Base-by-base conservation (phyloP, 2,113 vertebrate species). In the Chlorodrepanis virens region DNA sequence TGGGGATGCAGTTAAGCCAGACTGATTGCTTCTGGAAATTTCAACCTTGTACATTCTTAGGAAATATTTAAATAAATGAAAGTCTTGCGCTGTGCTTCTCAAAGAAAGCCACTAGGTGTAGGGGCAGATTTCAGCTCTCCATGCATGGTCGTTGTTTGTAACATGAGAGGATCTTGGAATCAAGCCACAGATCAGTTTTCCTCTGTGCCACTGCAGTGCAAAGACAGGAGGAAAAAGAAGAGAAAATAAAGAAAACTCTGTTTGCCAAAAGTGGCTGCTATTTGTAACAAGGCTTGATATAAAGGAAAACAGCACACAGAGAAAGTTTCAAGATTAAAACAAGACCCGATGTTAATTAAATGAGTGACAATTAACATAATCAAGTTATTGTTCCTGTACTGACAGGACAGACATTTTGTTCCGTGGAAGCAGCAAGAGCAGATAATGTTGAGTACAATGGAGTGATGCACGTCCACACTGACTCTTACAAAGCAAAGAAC, bases 401-500 rank as follows among this genome's bases (percentile, higher is more conserved):
- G 82, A 57, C 52, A 78, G 61, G 35, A 63, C 54, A 77, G 67
- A 76, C 53, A 47, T 49, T 81, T 42, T 53, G 75, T 44, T 15
- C 29, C 12, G 53, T 20, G 72, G 80, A 63, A 81, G 72, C 63
- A 86, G 74, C 61, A 74, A n/a, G 37, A 65, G 10, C 12, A 76
- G 61, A 59, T 80, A 78, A 42, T 13, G 35, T 11, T 65, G 84
- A 90, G 65, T 37, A 70, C 78, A 57, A 72, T 45, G 75, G 70
- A 76, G 65, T 78, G 79, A 56, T 53, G 57, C 70, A 67, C 10
- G 12, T 83, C 90, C 72, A 82, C 47, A 49, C 69, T 69, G 88
- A 40, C 61, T 87, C 75, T 25, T 6, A 56, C n/a, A 92, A 82
- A 90, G 79, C 53, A 83, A 94, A 97, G 92, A 94, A 97, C 75